Evolutionary conservation across 2,888 invertebrate species (phyloP).

Genomic region (Ennomos quercinarius): DNA sequence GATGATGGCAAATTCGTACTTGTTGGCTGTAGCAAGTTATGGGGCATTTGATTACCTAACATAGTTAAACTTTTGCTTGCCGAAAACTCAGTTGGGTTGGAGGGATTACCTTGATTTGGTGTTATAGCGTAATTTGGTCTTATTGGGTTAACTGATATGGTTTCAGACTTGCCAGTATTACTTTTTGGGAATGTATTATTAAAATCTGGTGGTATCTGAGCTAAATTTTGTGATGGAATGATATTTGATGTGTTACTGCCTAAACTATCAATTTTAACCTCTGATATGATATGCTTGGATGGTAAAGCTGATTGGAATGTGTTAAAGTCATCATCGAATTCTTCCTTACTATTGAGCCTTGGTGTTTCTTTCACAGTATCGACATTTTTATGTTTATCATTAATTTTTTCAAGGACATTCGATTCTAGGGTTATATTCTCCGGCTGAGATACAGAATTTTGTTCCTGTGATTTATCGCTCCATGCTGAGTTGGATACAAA

Average conservation of each 20-base stretch:
- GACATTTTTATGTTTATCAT: conserved; percentile 27
- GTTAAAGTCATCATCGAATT: conserved; percentile 74
- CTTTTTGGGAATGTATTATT: conserved; percentile 50
- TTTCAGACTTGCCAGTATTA: conserved; percentile 55
- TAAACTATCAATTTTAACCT: conserved; percentile 39
- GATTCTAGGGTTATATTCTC: conserved; percentile 29
- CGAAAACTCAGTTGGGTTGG: conserved; percentile 40
- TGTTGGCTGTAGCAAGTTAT: conserved; percentile 64
- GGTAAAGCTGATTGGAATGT: conserved; percentile 76
- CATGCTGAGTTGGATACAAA: conserved; percentile 65
- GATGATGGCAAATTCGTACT: conserved; percentile 42
- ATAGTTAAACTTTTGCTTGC: conserved; percentile 42
- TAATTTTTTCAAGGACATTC: conserved; percentile 23
- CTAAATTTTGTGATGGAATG: conserved; percentile 42
- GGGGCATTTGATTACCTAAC: conserved; percentile 34
- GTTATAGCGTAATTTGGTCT: conserved; percentile 52
- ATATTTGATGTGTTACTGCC: conserved; percentile 40
- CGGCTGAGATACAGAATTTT: conserved; percentile 22
- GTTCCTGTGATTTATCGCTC: conserved; percentile 39
- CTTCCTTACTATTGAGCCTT: conserved; percentile 37
- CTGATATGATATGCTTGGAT: conserved; percentile 40
- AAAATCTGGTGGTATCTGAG: conserved; percentile 44
- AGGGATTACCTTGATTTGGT: conserved; percentile 44
- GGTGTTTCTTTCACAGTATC: conserved; percentile 28
- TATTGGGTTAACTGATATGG: conserved; percentile 54